Evolutionary conservation across 2,888 invertebrate species (phyloP).

Genomic region (Lithophane leautieri): DNA sequence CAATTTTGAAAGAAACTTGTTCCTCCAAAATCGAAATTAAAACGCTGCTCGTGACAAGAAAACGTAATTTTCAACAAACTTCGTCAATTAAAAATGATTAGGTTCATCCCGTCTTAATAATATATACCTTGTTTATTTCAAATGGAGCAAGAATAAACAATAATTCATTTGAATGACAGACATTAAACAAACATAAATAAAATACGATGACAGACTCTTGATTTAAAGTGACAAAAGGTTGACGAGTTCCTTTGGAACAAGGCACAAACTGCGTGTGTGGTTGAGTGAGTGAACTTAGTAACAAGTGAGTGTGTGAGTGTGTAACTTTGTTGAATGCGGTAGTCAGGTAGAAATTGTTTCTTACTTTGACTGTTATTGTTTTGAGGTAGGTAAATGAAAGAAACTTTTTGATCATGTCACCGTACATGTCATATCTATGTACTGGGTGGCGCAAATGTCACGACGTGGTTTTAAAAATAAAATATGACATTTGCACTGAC

Average conservation of each 20-base stretch:
- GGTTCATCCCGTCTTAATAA: neutral
- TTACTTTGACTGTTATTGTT: constrained; percentile 37
- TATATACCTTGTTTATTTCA: constrained; percentile 15
- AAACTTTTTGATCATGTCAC: constrained; percentile 15
- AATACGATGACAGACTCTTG: constrained; percentile 38
- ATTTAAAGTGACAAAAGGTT: constrained; percentile 43
- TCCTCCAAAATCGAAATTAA: constrained; percentile 14
- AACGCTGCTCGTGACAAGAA: constrained; percentile 26
- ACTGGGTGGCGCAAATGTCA: no score
- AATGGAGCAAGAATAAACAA: constrained; percentile 1
- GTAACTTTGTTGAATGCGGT: constrained; percentile 19
- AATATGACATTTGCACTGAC: no score
- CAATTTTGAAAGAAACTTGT: neutral
- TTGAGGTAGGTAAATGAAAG: constrained; percentile 2
- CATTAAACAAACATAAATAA: constrained; percentile 12
- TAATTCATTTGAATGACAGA: constrained; percentile 12
- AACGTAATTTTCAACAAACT: constrained; percentile 15
- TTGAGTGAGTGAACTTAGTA: constrained; percentile 41
- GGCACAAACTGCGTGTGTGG: constrained; percentile 36
- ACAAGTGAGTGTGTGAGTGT: constrained; percentile 31
- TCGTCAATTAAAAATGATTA: constrained; percentile 34
- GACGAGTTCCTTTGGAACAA: constrained; percentile 27
- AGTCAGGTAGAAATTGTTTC: constrained; percentile 25
- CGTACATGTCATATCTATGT: neutral
- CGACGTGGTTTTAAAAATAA: no score